Base-by-base conservation (phyloP, 2,797 vertebrate genomes). In the Coilia nasus region DNA sequence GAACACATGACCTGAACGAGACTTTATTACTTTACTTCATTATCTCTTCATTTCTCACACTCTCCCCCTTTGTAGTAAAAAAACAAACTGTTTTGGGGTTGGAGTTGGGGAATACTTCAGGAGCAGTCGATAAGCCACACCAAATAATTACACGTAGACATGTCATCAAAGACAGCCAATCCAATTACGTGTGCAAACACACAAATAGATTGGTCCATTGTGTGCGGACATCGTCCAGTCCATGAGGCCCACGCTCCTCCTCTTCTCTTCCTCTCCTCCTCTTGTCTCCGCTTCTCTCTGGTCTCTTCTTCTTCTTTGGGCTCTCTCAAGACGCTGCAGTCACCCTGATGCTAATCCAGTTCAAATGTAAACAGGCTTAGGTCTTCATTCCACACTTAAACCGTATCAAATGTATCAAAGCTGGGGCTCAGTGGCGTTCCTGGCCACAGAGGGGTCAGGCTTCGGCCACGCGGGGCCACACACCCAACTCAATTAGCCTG, bases 391-490 rank as follows among this genome's bases (percentile, higher is more conserved):
- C 94, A 93, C 91, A 91, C 95, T 94, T 94, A 96, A 97, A 97
- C 96, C 96, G 91, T 97, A 97, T 97, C 97, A 95, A 97, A 97
- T 97, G 95, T 95, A 97, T 97, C 97, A 98, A 98, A 98, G 97
- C 95, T 41, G 0, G 12, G 94, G 94, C 94, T 96, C 96, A 95
- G 94, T 94, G 94, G 95, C 93, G 94, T 96, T 95, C 94, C 93
- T 88, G 92, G 92, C 92, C 92, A 90, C 93, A 92, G 91, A 88
- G 90, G 89, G 95, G 95, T 95, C 94, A 94, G 89, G 81, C 87
- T 59, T 80, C 90, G 93, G 95, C 91, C 91, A 93, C 91, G 89
- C 90, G n/a, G 92, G 94, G 94, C 94, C 95, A 95, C 94, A 94
- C 94, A 95, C 94, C 91, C 93, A 92, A 94, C 93, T 93, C 94